Conservation (phyloP, 2,113 vertebrate species). For the Ploceus nigricollis region DNA sequence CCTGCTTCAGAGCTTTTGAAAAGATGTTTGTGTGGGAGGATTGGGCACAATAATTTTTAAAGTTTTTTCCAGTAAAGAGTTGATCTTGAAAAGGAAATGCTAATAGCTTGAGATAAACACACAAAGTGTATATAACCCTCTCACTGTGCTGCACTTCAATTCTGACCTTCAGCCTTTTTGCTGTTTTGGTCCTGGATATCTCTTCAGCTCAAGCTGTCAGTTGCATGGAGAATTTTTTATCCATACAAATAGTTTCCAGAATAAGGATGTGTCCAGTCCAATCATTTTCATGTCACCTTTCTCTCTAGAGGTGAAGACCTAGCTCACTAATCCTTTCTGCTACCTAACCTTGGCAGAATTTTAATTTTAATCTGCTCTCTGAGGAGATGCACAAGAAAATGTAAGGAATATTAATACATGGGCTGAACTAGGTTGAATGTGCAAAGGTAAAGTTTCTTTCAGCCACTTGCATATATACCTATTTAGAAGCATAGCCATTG, state of each 20-base stretch:
- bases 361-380: constrained; percentile 62
- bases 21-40: neutral
- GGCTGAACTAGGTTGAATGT: neutral
- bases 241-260: neutral
- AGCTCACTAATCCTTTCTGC: constrained; percentile 49
- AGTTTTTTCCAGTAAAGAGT: neutral
- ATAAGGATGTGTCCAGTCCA: constrained; percentile 23
- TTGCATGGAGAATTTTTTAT: constrained; percentile 1
- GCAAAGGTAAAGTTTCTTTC: neutral
- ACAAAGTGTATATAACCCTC: neutral
- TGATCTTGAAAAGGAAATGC: constrained; percentile 22
- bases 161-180: constrained; percentile 42
- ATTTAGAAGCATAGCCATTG: neutral
- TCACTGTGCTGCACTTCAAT: neutral
- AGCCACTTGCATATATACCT: neutral
- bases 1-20: neutral
- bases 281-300: constrained; percentile 44
- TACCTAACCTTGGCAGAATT: constrained; percentile 52
- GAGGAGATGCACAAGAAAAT: constrained; percentile 41
- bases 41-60: neutral
- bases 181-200: constrained; percentile 13
- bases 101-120: constrained; percentile 23
- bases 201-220: constrained; percentile 16
- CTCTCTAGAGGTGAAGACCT: constrained; percentile 45
- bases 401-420: constrained; percentile 47